A percentile compares a stretch with the other conserved stretches of the same genome.
These are phyloP conservation scores for Hydroisotoma schaefferi DNA, from an alignment of 2,888 invertebrate genomes.

Conservation along the genomic window DNA sequence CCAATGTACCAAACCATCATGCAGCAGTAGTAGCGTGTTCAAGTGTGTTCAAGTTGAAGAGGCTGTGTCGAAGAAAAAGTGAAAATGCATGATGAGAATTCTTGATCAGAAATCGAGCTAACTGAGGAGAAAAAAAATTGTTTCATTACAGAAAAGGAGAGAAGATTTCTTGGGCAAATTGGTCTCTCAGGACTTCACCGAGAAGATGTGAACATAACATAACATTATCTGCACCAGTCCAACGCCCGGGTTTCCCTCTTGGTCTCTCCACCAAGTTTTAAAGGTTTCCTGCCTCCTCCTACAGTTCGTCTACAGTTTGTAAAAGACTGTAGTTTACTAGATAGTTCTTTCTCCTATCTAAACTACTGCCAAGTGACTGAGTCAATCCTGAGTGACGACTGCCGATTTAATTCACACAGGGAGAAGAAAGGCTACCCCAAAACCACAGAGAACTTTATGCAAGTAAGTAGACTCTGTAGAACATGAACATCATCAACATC, in stretches of 20 bases:
- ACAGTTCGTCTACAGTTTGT: neutral
- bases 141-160: conserved; percentile 44
- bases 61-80: conserved; percentile 21
- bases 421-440: no score
- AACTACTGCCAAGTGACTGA: no score
- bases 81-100: conserved; percentile 40
- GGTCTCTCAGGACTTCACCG: conserved; percentile 42
- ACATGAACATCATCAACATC: no score
- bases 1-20: no score
- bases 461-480: no score
- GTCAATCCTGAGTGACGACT: conserved; percentile 6
- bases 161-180: conserved; percentile 36
- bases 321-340: neutral
- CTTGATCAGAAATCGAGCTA: conserved; percentile 45
- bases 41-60: no score
- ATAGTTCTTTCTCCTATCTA: neutral
- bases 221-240: neutral
- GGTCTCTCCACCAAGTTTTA: neutral
- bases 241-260: neutral
- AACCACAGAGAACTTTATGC: no score
- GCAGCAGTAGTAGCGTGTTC: no score
- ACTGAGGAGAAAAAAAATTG: conserved; percentile 44
- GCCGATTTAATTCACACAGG: no score
- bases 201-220: conserved; percentile 25
- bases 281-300: neutral